phyloP scores from a whole-genome alignment of 2,113 vertebrate genomes.

The Dicaeum eximium region DNA sequence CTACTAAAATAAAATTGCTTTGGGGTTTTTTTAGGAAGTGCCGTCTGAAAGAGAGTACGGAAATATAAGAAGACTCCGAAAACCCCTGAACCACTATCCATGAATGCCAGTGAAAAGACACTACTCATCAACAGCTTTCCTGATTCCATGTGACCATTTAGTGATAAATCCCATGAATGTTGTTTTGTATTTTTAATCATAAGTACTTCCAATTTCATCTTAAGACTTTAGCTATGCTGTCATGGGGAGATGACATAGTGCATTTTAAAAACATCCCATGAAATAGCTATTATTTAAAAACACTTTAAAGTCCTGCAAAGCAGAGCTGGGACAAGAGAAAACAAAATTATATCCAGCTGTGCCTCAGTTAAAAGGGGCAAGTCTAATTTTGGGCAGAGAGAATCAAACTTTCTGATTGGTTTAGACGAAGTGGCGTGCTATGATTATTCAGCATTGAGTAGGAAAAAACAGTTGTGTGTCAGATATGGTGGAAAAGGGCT shows the following conservation, averaged over 20 bases:
- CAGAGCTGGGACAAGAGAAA: background rate
- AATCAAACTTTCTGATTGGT: constrained; percentile 21
- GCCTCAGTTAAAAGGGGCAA: background rate
- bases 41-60: background rate
- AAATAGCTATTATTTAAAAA: background rate
- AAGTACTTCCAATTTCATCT: background rate
- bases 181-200: background rate
- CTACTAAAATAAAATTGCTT: background rate
- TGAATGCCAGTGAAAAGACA: background rate
- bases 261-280: background rate
- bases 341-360: background rate
- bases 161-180: background rate
- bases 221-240: background rate
- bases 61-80: background rate
- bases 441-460: constrained; percentile 26
- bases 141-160: background rate
- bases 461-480: background rate
- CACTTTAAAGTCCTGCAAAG: background rate
- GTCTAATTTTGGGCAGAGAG: constrained; percentile 23
- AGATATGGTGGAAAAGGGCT: background rate
- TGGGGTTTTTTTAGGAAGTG: background rate
- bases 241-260: background rate
- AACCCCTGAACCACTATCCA: background rate
- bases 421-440: constrained; percentile 27
- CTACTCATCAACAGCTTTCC: background rate